These are phyloP conservation scores for Clepsis dumicolana DNA, from an alignment of 2,888 invertebrate genomes.

Conservation along the genomic window DNA sequence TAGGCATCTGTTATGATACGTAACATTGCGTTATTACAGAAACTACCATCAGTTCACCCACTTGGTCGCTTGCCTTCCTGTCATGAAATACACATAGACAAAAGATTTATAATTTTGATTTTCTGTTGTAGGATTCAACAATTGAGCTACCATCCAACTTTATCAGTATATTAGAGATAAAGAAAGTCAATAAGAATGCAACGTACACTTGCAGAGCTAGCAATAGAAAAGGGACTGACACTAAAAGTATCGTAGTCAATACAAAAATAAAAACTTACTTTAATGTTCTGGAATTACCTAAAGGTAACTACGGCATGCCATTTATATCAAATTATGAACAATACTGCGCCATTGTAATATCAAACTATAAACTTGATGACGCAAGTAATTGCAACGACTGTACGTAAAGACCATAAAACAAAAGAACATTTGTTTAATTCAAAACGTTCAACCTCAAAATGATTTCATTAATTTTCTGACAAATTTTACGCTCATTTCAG, in stretches of 20 bases:
- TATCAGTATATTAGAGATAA: slow-evolving; percentile 56
- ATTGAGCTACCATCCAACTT: slow-evolving; percentile 61
- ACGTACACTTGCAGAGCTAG: slow-evolving; percentile 61
- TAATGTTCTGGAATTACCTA: slow-evolving; percentile 50
- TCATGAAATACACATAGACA: no score
- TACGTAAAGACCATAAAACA: not conserved
- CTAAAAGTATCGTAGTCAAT: slow-evolving; percentile 48
- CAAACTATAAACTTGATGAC: not conserved
- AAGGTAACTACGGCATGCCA: slow-evolving; percentile 48
- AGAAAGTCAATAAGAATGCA: slow-evolving; percentile 51
- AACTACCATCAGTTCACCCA: no score
- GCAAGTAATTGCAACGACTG: not conserved
- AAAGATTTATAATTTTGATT: no score
- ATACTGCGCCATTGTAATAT: not conserved
- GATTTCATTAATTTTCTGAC: not conserved
- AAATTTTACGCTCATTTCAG: slow-evolving; percentile 47
- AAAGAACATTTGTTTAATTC: not conserved
- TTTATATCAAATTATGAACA: not conserved
- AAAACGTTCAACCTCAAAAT: not conserved
- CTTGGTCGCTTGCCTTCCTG: no score
- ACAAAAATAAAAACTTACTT: slow-evolving; percentile 49
- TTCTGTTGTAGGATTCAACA: slow-evolving; percentile 50
- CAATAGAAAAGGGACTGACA: slow-evolving; percentile 52
- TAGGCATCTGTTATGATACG: no score
- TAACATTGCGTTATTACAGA: no score